Base-by-base conservation (phyloP, 2,797 vertebrate species). In the Phataginus tricuspis region DNA sequence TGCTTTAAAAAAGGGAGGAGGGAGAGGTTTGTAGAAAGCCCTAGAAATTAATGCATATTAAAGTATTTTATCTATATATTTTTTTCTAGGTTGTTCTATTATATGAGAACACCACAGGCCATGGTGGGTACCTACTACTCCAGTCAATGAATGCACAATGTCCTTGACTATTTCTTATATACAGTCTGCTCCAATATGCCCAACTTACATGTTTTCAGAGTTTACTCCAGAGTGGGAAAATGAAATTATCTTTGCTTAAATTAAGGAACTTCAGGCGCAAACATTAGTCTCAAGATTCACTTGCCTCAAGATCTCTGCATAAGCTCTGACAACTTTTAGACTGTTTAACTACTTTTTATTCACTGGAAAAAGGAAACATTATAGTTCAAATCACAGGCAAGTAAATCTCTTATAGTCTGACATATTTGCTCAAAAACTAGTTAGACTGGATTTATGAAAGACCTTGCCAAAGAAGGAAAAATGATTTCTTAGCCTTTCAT, bases 381-480 rank as follows among this genome's bases (percentile, higher is more conserved):
- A 39, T 49, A 80, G 74, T 61, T 82, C 75, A 92, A 95, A 83
- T 82, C 51, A 75, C 6, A 92, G 51, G n/a, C 53, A 88, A 92
- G 21, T 45, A 12, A 45, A 45, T 82, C 4, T 10, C 51, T 87
- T 87, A 91, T 34, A 82, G 8, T 83, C 69, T 42, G 34, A 55
- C 19, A 3, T 59, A 68, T 53, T 53, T 83, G 68, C 53, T 75
- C 75, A 39, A 64, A 91, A 29, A 53, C 34, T 66, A 64, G 18
- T n/a, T 45, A 66, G 15, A 86, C 6, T 82, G 51, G 5, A 75
- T 51, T 91, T 80, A 80, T 31, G 91, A 91, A 91, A 39, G 39
- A 49, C 29, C 55, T 87, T 61, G 5, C 59, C 71, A 87, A 87
- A 68, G 18, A 66, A 69, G 7, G 37, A 80, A 91, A 86, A 59